These are phyloP conservation scores for Catharus ustulatus DNA, from an alignment of 2,797 vertebrate genomes.

Conservation along the genomic window DNA sequence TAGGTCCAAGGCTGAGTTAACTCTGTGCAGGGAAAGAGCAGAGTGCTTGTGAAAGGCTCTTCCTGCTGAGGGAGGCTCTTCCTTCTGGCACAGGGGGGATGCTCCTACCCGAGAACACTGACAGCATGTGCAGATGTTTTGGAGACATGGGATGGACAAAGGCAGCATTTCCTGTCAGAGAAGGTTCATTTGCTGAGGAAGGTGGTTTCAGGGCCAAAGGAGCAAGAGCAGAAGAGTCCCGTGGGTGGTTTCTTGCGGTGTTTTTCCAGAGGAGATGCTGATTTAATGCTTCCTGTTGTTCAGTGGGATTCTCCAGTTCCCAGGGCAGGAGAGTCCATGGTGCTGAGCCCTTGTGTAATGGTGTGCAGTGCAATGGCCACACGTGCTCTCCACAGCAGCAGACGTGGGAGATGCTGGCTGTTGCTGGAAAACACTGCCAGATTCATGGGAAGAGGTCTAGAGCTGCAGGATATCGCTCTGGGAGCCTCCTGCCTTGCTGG, in stretches of 20 bases:
- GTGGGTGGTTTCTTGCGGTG: not conserved
- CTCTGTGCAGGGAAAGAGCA: not conserved
- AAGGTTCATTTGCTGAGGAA: conserved; percentile 10
- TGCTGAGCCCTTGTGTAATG: not conserved
- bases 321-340: not conserved
- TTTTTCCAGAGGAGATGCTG: conserved; percentile 37
- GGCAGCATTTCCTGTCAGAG: not conserved
- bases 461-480: not conserved
- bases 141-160: not conserved
- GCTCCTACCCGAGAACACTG: not conserved
- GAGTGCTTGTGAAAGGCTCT: not conserved
- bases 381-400: rapidly evolving
- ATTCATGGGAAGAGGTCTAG: not conserved
- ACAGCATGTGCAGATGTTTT: not conserved
- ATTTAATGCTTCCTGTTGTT: conserved; percentile 61
- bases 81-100: not conserved
- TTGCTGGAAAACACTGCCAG: not conserved
- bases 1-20: not conserved
- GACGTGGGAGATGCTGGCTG: not conserved
- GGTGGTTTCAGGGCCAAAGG: not conserved
- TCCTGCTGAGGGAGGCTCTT: not conserved
- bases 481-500: not conserved
- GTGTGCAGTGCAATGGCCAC: not conserved
- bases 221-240: not conserved
- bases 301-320: not conserved